Evolutionary conservation across 2,888 invertebrate species (phyloP).

Genomic region (Aelia acuminata): DNA sequence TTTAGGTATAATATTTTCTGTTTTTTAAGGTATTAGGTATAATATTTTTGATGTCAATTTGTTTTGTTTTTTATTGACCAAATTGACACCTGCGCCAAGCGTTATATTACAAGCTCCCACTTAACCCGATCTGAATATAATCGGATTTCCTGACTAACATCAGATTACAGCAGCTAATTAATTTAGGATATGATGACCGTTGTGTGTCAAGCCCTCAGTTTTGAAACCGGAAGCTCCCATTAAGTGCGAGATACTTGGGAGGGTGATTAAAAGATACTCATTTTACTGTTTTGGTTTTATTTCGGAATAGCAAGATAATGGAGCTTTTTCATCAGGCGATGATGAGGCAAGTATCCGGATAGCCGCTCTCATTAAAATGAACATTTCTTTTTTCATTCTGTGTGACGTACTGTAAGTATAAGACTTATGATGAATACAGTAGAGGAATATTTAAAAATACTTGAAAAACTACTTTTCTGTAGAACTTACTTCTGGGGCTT

Average conservation of each 20-base stretch:
- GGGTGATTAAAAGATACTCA: neutral
- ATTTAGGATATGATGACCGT: neutral
- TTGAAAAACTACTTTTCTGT: too few relatives aligned
- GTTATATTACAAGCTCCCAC: neutral
- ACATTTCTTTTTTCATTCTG: neutral
- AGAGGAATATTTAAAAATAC: too few relatives aligned
- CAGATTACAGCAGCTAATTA: neutral
- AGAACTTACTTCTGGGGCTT: too few relatives aligned
- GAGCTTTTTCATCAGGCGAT: constrained; percentile 1
- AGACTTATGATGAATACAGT: neutral
- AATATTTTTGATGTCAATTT: too few relatives aligned
- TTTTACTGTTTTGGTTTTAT: neutral
- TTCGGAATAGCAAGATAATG: neutral
- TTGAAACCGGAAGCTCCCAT: too few relatives aligned
- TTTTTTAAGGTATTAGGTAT: too few relatives aligned
- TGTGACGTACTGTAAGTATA: neutral
- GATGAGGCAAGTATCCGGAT: neutral
- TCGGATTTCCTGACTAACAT: neutral
- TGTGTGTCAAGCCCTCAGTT: neutral
- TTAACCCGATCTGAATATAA: neutral
- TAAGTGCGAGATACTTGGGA: neutral
- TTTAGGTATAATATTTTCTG: too few relatives aligned
- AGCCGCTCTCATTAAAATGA: neutral
- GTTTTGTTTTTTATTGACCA: too few relatives aligned
- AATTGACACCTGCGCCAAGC: neutral